Percentiles rank a stretch among this genome's conserved stretches.
phyloP scores from a whole-genome alignment of 2,888 invertebrate species.

The Dasypolia templi region DNA sequence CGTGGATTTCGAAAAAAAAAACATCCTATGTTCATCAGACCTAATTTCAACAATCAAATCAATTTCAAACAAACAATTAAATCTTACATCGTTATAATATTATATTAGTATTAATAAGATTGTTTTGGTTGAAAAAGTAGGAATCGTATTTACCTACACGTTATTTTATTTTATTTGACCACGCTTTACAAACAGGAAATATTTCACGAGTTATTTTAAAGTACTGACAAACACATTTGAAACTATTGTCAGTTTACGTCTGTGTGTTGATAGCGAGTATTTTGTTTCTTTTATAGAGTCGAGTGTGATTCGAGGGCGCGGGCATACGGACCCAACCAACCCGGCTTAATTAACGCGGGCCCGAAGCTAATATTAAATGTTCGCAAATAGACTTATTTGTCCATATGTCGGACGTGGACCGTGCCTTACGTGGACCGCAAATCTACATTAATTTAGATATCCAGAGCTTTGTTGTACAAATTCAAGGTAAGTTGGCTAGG shows the following conservation, averaged over 20 bases:
- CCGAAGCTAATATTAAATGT: slow-evolving; percentile 87
- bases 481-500: slow-evolving; percentile 59
- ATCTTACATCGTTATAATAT: no score
- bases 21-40: no score
- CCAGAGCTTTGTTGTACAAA: slow-evolving; percentile 67
- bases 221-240: slow-evolving; percentile 45
- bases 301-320: slow-evolving; percentile 62
- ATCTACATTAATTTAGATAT: slow-evolving; percentile 76
- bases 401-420: slow-evolving; percentile 72
- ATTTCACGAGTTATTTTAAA: slow-evolving; percentile 37
- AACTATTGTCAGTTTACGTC: slow-evolving; percentile 37
- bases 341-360: slow-evolving; percentile 83
- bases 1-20: no score
- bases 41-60: no score
- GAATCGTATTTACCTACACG: neutral
- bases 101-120: no score
- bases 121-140: neutral
- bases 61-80: no score
- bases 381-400: slow-evolving; percentile 85
- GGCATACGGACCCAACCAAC: slow-evolving; percentile 72
- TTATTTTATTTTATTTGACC: neutral
- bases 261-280: slow-evolving; percentile 55
- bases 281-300: slow-evolving; percentile 73
- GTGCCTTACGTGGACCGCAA: slow-evolving; percentile 67
- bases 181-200: slow-evolving; percentile 20